A percentile compares a stretch with the other conserved stretches of the same genome.
phyloP scores from a whole-genome alignment of 2,888 invertebrate species.

The Capitulum mitella region DNA sequence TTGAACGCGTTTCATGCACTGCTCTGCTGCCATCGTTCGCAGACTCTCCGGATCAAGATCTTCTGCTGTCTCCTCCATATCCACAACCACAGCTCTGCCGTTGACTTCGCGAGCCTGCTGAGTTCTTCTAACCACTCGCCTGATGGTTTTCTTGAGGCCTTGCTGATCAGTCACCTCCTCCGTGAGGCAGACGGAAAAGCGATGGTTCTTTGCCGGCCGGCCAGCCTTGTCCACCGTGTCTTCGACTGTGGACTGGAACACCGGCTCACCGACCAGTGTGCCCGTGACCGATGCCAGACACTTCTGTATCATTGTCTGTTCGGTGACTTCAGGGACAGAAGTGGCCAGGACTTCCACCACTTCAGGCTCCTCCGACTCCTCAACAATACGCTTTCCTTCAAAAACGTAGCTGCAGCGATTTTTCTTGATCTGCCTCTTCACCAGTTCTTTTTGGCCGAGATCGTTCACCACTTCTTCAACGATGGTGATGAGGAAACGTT shows the following conservation, averaged over 20 bases:
- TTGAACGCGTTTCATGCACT: background rate
- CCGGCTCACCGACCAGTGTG: background rate
- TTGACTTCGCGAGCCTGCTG: background rate
- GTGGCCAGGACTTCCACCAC: background rate
- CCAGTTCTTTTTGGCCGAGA: background rate
- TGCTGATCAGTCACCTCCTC: background rate
- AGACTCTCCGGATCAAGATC: background rate
- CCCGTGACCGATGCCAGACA: background rate
- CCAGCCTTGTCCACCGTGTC: background rate
- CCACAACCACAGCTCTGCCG: background rate
- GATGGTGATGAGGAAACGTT: background rate
- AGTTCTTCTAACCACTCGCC: background rate
- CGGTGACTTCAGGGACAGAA: background rate
- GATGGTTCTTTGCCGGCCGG: background rate
- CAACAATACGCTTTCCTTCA: background rate
- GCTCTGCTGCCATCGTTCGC: background rate
- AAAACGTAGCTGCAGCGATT: background rate
- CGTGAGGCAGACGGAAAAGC: background rate
- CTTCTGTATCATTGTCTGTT: background rate
- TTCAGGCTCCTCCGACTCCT: background rate
- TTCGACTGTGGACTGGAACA: background rate
- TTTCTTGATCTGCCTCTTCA: background rate
- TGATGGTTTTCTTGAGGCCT: background rate
- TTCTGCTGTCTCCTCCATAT: background rate
- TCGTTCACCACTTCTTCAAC: background rate